Conservation (phyloP, 2,797 vertebrate genomes). For the Manis crassicaudata region DNA sequence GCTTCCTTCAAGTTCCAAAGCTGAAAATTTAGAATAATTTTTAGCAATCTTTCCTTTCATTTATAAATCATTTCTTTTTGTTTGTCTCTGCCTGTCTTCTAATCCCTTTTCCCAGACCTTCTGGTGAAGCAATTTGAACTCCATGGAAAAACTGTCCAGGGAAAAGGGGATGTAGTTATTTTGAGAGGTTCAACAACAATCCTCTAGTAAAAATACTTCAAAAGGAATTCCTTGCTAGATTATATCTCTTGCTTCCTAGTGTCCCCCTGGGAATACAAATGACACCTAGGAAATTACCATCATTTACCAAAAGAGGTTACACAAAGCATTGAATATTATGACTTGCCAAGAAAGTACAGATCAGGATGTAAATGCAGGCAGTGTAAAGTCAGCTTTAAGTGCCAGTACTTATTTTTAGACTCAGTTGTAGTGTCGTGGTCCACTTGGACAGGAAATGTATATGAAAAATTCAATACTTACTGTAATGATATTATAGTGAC, state of each 20-base stretch:
- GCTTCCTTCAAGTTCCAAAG: background rate
- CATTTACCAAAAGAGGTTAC: constrained; percentile 51
- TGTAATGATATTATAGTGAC: constrained; percentile 10
- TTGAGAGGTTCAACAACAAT: constrained; percentile 31
- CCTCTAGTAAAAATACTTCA: constrained; percentile 25
- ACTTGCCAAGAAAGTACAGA: constrained; percentile 31
- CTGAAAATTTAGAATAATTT: background rate
- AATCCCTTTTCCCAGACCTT: background rate
- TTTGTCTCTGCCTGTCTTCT: background rate
- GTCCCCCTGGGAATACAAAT: background rate
- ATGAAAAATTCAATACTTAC: constrained; percentile 50
- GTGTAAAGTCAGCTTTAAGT: constrained; percentile 44
- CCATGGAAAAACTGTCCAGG: background rate
- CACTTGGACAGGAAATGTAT: constrained; percentile 17
- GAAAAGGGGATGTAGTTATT: background rate
- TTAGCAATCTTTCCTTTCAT: background rate
- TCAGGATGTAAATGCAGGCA: background rate
- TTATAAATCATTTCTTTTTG: constrained; percentile 3
- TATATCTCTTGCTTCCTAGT: background rate
- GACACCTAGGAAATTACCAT: constrained; percentile 36
- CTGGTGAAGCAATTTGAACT: background rate
- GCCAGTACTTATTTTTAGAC: constrained; percentile 24
- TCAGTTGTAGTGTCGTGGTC: background rate
- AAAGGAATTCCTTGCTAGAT: constrained; percentile 48
- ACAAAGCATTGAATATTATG: constrained; percentile 36